Percentiles rank a stretch among this genome's conserved stretches.
These are phyloP conservation scores for Dynastes hyllus DNA, from an alignment of 2,888 invertebrate species.

Conservation along the genomic window DNA sequence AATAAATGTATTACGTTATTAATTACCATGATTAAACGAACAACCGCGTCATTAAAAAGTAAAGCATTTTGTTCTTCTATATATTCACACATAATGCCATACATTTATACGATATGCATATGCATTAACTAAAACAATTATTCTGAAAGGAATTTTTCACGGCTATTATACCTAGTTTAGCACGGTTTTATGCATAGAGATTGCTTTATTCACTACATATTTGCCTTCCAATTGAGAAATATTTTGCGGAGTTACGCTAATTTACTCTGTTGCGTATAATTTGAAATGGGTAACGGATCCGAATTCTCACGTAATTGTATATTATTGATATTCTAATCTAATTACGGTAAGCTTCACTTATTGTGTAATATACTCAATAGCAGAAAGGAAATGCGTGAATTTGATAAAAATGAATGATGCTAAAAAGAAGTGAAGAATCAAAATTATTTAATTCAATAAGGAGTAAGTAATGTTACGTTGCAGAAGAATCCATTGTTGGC, in stretches of 20 bases:
- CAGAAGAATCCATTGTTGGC: no score
- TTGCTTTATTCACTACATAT: background rate
- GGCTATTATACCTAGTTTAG: background rate
- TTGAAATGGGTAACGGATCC: conserved; percentile 2
- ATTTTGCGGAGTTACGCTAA: conserved; percentile 19
- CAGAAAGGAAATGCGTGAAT: no score
- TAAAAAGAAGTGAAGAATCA: no score
- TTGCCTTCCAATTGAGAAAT: conserved; percentile 2
- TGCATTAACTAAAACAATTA: background rate
- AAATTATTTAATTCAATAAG: no score
- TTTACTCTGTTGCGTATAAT: conserved; percentile 10
- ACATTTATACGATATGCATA: background rate
- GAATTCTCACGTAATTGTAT: background rate
- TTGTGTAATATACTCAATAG: no score
- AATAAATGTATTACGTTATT: background rate
- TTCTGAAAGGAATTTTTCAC: background rate
- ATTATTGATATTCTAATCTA: background rate
- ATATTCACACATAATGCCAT: background rate
- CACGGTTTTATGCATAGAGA: background rate
- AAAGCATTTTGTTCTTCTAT: background rate
- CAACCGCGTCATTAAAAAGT: background rate
- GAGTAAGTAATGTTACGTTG: no score
- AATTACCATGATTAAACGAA: background rate
- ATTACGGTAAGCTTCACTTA: background rate
- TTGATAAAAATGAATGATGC: no score